Conservation (phyloP, 2,113 vertebrate species). For the Kobus ellipsiprymnus region DNA sequence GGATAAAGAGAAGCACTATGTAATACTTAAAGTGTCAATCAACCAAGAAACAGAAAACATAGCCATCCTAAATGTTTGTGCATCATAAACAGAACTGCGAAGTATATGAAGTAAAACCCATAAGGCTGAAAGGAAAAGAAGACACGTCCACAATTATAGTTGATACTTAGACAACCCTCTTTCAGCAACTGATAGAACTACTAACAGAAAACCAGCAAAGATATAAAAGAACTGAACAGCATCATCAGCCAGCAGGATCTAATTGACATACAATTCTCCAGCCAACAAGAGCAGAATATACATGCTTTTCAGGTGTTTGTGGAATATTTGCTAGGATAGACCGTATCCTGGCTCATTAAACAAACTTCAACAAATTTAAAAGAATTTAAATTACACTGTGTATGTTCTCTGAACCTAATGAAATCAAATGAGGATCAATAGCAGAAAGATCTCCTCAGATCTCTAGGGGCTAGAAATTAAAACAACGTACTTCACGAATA, state of each 20-base stretch:
- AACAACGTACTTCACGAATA: not conserved
- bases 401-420: not conserved
- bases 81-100: not conserved
- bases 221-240: not conserved
- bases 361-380: not conserved
- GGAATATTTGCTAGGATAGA: not conserved
- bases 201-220: not conserved
- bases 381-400: not conserved
- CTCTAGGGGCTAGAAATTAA: not conserved
- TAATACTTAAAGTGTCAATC: not conserved
- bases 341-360: no score
- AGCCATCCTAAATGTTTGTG: not conserved
- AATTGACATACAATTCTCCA: not conserved
- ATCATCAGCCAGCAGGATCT: no score
- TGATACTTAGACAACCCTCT: not conserved
- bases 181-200: not conserved
- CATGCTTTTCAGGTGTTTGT: not conserved
- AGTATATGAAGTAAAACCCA: not conserved
- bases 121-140: not conserved
- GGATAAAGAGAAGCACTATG: not conserved
- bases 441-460: not conserved
- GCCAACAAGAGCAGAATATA: no score
- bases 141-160: not conserved
- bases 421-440: not conserved
- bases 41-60: not conserved